Evolutionary conservation across 2,113 vertebrate genomes (phyloP).

Genomic region (Montifringilla adamsi): DNA sequence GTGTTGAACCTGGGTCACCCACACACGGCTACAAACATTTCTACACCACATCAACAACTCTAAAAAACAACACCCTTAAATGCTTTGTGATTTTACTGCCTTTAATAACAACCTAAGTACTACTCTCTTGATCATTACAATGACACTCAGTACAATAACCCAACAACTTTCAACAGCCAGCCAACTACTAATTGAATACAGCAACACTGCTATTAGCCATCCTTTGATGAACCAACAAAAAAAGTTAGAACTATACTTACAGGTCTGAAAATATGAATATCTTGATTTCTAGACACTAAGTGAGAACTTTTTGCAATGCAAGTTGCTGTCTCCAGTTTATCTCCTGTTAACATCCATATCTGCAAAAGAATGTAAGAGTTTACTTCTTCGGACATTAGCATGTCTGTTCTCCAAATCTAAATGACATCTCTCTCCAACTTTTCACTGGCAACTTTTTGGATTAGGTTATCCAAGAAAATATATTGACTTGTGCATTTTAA

Average conservation of each 20-base stretch:
- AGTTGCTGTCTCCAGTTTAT: slow-evolving; percentile 95
- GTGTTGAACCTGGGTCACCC: not conserved
- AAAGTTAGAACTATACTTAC: slow-evolving; percentile 65
- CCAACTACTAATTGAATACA: not conserved
- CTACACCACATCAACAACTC: not conserved
- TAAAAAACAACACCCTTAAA: not conserved
- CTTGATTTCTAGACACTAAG: slow-evolving; percentile 89
- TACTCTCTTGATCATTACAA: not conserved
- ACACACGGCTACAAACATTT: not conserved
- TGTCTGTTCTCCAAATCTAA: not conserved
- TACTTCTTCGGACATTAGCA: not conserved
- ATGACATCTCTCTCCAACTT: not conserved
- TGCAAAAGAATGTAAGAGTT: slow-evolving; percentile 45
- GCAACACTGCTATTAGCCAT: not conserved
- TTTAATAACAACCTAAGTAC: not conserved
- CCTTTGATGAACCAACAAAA: not conserved
- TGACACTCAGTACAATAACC: not conserved
- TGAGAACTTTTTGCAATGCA: slow-evolving; percentile 98
- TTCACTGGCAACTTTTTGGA: not conserved
- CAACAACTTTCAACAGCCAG: not conserved
- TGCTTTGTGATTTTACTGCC: not conserved
- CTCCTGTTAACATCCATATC: slow-evolving; percentile 98
- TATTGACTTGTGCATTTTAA: not conserved
- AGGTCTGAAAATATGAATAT: slow-evolving; percentile 91
- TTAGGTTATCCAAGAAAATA: not conserved